A percentile compares a stretch with the other conserved stretches of the same genome.
phyloP scores from a whole-genome alignment of 1,140 invertebrate species.

The Euwallacea fornicatus region DNA sequence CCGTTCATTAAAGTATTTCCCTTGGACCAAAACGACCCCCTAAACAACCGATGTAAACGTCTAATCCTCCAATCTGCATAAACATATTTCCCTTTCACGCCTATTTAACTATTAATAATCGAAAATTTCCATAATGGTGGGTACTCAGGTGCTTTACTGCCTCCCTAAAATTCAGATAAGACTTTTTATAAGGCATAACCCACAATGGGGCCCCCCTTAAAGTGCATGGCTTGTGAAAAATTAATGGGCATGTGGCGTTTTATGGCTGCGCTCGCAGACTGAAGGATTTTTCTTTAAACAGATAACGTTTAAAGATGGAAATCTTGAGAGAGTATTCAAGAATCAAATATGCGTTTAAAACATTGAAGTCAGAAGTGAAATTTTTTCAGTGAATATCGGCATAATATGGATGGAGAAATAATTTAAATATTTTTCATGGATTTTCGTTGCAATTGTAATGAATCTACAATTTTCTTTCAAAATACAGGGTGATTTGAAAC shows the following conservation, averaged over 20 bases:
- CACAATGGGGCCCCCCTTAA: conserved; percentile 28
- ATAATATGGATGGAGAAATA: too few relatives aligned
- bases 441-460: too few relatives aligned
- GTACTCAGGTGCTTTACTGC: conserved; percentile 36
- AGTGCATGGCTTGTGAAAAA: conserved; percentile 32
- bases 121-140: conserved; percentile 34
- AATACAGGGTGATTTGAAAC: too few relatives aligned
- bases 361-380: too few relatives aligned
- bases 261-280: not conserved
- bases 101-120: conserved; percentile 38
- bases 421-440: too few relatives aligned
- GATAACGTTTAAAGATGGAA: too few relatives aligned
- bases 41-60: conserved; percentile 24
- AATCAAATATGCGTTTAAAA: too few relatives aligned
- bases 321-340: too few relatives aligned
- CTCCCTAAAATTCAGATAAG: conserved; percentile 33
- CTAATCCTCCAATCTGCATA: conserved; percentile 30
- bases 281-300: too few relatives aligned
- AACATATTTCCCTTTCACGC: conserved; percentile 32
- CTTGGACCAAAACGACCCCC: conserved; percentile 8
- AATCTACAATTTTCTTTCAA: too few relatives aligned
- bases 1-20: not conserved
- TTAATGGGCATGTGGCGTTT: conserved; percentile 29
- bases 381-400: too few relatives aligned
- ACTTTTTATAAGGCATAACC: conserved; percentile 28